Evolutionary conservation across 2,113 vertebrate species (phyloP).

Genomic region (Amblyopsis rosae): DNA sequence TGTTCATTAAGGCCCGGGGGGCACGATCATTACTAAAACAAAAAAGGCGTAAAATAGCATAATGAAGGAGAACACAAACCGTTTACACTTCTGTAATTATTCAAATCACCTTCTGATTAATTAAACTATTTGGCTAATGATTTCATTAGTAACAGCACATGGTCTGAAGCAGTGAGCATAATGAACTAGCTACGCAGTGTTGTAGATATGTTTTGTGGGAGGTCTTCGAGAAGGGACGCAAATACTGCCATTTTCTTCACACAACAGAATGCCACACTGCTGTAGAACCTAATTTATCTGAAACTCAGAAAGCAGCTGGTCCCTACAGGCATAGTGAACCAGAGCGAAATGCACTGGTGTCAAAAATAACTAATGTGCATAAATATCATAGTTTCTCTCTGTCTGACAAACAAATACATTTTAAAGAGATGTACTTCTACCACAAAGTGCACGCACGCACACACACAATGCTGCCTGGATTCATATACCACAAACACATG

Average conservation of each 20-base stretch:
- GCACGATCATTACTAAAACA: slow-evolving; percentile 29
- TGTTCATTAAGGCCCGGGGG: slow-evolving; percentile 15
- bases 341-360: not conserved
- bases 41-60: slow-evolving; percentile 44
- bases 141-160: slow-evolving; percentile 58
- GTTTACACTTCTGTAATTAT: slow-evolving; percentile 57
- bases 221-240: slow-evolving; percentile 27
- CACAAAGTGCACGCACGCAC: too few species aligned
- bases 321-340: slow-evolving; percentile 27
- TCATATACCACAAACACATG: too few species aligned
- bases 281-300: slow-evolving; percentile 43
- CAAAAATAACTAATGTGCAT: not conserved
- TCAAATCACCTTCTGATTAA: slow-evolving; percentile 64
- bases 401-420: too few species aligned
- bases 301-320: slow-evolving; percentile 35
- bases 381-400: not conserved
- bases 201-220: slow-evolving; percentile 43
- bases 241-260: slow-evolving; percentile 23
- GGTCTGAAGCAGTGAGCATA: slow-evolving; percentile 41
- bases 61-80: slow-evolving; percentile 41
- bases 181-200: slow-evolving; percentile 44
- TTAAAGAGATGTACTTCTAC: too few species aligned
- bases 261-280: not conserved
- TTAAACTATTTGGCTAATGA: slow-evolving; percentile 61
- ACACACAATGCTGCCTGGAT: too few species aligned